Evolutionary conservation across 2,797 vertebrate species (phyloP), one percentile per base, ranked within the genome.

Genomic region (Mastacembelus armatus): DNA sequence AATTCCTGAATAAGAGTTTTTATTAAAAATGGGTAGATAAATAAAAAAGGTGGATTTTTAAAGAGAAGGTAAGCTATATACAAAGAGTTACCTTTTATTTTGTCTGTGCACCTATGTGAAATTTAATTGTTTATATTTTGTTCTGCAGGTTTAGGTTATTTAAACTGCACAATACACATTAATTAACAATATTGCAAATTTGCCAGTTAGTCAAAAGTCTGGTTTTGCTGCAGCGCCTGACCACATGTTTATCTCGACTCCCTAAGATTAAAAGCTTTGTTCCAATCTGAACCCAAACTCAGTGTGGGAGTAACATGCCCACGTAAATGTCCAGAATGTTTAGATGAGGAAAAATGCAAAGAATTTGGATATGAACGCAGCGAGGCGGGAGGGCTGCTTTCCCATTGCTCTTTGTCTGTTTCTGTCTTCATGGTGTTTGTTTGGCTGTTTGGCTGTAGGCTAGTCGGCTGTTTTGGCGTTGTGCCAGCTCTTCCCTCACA

Each of bases 401-500:
- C 70, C 59, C 55, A 19, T 43, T 49, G 66, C 73, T 73, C 73
- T 83, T 64, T 71, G 78, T 83, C 81, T 73, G 49, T 78, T 70
- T 84, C 79, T 58, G 49, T 70, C 81, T 76, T 66, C 38, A 64
- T 69, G 78, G 84, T 61, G 56, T 86, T 85, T 77, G 81, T 77
- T 84, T 80, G 80, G 74, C 66, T 81, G 66, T 78, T 83, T 71
- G 60, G 73, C 71, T 72, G 60, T 21, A 62, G 49, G 57, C 70
- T 45, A 63, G 66, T 86, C 59, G 83, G 78, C 81, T 85, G 85
- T 86, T 84, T 82, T 92, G 90, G 91, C 86, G 62, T 3, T 0
- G 51, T 56, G 89, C 92, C 92, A 88, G 76, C 85, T 88, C 94
- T 94, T 93, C 95, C 95, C 95, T 95, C 94, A 92, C 94, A 94